Evolutionary conservation across 2,888 invertebrate species (phyloP), one percentile per base, ranked within the genome.

Genomic region (Lycophotia porphyrea): DNA sequence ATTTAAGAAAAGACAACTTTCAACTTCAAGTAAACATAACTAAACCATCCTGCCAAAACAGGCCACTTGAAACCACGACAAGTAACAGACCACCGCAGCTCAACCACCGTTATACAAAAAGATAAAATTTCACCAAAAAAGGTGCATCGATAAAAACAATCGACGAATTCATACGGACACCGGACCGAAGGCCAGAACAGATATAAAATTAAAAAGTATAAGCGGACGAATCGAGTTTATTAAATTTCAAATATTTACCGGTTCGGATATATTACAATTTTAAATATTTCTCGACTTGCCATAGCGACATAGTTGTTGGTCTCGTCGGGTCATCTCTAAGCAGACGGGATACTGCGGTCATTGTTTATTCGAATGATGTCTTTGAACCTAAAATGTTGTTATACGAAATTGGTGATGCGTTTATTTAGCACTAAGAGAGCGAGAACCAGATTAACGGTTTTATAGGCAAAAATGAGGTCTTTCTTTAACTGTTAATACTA

Each of bases 161-260:
- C 93, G 92, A 95, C 91, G 93, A 93, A 94, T 95, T 93, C 94
- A 95, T 95, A 93, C 93, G 93, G 92, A 92, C 93, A 92, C 91
- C 89, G 93, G 91, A 93, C 90, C 94, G 95, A 96, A 96, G 96
- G 95, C 95, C 95, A 93, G 91, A 90, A 92, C 92, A 92, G 93
- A 94, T 95, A 94, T 94, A 93, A 94, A 95, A 96, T 96, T 96
- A 96, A 96, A 96, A 96, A 96, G 96, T 96, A 95, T 96, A 96
- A 96, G 93, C 92, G 93, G 89, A 89, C 92, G 90, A 91, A 88
- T 91, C 93, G 92, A 92, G 91, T 93, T 94, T 95, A 95, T 95
- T 95, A 95, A 95, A 95, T 96, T 96, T 96, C 95, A 95, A 95
- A 96, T 96, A 94, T 95, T 93, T 87, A 93, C 93, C 89, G 92